A percentile compares a stretch with the other conserved stretches of the same genome.
These are phyloP conservation scores for Troides helena DNA, from an alignment of 2,888 invertebrate species.

Conservation along the genomic window DNA sequence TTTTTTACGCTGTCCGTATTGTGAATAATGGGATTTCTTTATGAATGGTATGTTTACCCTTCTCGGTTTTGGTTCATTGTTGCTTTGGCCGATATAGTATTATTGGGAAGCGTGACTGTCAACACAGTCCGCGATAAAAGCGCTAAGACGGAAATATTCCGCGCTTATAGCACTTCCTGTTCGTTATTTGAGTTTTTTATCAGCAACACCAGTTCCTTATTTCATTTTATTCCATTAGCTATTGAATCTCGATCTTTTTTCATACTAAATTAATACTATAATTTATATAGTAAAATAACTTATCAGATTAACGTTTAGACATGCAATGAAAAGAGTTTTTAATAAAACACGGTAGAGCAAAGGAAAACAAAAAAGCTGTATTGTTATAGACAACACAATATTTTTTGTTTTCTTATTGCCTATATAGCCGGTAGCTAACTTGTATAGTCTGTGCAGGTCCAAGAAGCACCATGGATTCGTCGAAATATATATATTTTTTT, in stretches of 20 bases:
- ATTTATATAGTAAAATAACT: neutral
- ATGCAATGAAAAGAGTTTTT: neutral
- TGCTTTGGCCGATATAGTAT: conserved; percentile 51
- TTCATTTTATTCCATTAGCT: conserved; percentile 7
- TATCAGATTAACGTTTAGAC: neutral
- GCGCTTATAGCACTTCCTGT: conserved; percentile 54
- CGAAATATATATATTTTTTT: no score
- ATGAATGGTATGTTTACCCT: conserved; percentile 71
- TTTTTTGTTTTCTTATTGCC: no score
- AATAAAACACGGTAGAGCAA: neutral
- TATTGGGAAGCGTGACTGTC: conserved; percentile 67
- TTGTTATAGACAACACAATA: no score
- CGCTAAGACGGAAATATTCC: conserved; percentile 71
- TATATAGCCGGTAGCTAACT: no score
- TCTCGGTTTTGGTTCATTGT: conserved; percentile 68
- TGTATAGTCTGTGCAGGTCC: no score
- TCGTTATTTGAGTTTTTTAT: conserved; percentile 56
- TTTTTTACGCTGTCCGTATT: conserved; percentile 64
- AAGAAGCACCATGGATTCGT: no score
- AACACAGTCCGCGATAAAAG: conserved; percentile 61
- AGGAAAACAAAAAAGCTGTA: neutral
- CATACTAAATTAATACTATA: neutral
- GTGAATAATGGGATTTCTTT: conserved; percentile 56
- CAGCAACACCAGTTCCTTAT: conserved; percentile 30
- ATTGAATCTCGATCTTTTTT: neutral